Base-by-base conservation (phyloP, 2,113 vertebrate species). In the Bos javanicus region DNA sequence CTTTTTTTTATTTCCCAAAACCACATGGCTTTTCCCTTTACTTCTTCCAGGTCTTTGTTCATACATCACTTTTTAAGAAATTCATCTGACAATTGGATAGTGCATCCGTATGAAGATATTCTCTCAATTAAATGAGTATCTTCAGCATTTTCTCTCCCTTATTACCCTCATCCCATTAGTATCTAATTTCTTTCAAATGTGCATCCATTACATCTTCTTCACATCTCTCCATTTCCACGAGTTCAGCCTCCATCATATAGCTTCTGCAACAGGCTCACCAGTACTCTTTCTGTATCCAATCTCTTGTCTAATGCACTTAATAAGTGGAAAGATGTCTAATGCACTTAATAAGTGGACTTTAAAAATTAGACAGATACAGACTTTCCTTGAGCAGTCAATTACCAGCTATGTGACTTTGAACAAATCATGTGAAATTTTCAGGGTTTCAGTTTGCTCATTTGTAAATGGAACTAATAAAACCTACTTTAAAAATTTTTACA, bases 371-470 rank as follows among this genome's bases (percentile, higher is more conserved):
- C 50, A 96, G 50, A 26, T 62, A 83, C 12, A 80, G 62, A 48
- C 56, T 87, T 93, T 50, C 52, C 30, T 26, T 91, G 36, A 93
- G 56, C 74, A 93, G 26, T 92, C 30, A 83, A 43, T 80, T 60
- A 62, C 25, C 64, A 84, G 36, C 50, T 83, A 39, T 59, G 43
- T 87, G 46, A 90, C 60, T 56, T 59, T 91, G 56, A 94, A 95
- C 25, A 96, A 94, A 91, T 84, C 30, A 93, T 60, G 82, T 59
- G 28, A 87, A 88, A 88, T 88, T 67, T 93, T 84, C 56, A 80
- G 36, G 50, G 50, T 33, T 95, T 93, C 52, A 59, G 43, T 84
- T 62, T 94, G 46, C n/a, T 84, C 39, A 74, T 17, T 91, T 62
- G 2, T 83, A 93, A 87, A 78, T 14, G 17, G 64, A 95, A 48